phyloP scores from a whole-genome alignment of 2,888 invertebrate species.

The Lissonota sp. region DNA sequence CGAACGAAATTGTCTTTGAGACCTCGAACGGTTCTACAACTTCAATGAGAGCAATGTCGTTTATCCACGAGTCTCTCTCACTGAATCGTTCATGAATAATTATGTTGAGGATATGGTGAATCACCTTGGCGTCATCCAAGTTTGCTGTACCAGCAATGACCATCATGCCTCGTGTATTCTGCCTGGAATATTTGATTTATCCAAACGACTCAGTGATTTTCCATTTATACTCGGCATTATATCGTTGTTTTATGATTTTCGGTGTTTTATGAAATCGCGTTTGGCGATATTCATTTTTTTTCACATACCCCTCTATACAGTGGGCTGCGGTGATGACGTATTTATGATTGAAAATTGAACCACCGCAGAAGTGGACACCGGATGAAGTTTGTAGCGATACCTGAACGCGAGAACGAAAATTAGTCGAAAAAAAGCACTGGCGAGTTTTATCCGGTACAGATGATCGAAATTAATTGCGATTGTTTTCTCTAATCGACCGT shows the following conservation, averaged over 20 bases:
- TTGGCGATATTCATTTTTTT: too few relatives aligned
- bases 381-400: conserved; percentile 67
- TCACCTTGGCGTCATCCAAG: not conserved
- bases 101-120: conserved; percentile 18
- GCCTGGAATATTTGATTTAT: too few relatives aligned
- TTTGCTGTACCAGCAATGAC: not conserved
- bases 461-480: conserved; percentile 20
- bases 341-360: conserved; percentile 68
- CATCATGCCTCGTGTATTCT: too few relatives aligned
- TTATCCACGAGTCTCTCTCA: conserved; percentile 61
- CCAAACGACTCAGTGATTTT: too few relatives aligned
- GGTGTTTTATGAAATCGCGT: too few relatives aligned
- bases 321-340: conserved; percentile 76
- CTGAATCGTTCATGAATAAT: not conserved
- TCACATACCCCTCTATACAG: conserved; percentile 55
- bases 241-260: not conserved
- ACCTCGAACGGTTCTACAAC: conserved; percentile 79
- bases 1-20: conserved; percentile 82
- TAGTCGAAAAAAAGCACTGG: not conserved
- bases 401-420: conserved; percentile 43
- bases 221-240: too few relatives aligned
- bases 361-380: conserved; percentile 73
- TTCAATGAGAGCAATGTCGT: conserved; percentile 77
- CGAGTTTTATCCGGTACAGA: not conserved
- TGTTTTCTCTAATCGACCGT: not conserved